A percentile compares a stretch with the other conserved stretches of the same genome.
These are phyloP conservation scores for Burhinus bistriatus DNA, from an alignment of 2,113 vertebrate species.

Conservation along the genomic window DNA sequence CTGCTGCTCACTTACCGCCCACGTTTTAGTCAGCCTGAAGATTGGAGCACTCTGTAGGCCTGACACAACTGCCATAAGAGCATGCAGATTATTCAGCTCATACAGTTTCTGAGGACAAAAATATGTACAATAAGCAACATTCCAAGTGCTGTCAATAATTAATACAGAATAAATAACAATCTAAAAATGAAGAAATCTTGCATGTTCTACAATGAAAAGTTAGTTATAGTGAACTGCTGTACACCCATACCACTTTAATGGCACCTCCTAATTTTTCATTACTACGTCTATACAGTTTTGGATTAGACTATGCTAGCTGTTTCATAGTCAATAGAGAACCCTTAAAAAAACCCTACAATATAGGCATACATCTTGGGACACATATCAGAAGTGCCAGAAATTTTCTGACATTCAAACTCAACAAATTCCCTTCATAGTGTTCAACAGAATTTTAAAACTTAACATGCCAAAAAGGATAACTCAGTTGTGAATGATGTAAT, in stretches of 20 bases:
- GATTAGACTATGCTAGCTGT: background rate
- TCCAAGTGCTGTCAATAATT: background rate
- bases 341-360: background rate
- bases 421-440: background rate
- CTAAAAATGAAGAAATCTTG: background rate
- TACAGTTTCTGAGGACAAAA: slow-evolving; percentile 86
- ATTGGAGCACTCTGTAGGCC: slow-evolving; percentile 95
- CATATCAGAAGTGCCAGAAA: background rate
- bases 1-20: slow-evolving; percentile 88
- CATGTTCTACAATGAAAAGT: background rate
- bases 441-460: background rate
- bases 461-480: background rate
- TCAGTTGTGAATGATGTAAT: background rate
- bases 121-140: background rate
- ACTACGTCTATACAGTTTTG: background rate
- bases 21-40: slow-evolving; percentile 95
- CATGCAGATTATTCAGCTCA: slow-evolving; percentile 96
- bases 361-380: background rate
- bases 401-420: background rate
- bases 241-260: background rate
- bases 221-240: background rate
- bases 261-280: background rate
- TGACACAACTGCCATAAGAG: slow-evolving; percentile 97
- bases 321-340: background rate
- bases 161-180: background rate